Evolutionary conservation across 2,113 vertebrate genomes (phyloP), one percentile per base, ranked within the genome.

Genomic region (Etheostoma spectabile): DNA sequence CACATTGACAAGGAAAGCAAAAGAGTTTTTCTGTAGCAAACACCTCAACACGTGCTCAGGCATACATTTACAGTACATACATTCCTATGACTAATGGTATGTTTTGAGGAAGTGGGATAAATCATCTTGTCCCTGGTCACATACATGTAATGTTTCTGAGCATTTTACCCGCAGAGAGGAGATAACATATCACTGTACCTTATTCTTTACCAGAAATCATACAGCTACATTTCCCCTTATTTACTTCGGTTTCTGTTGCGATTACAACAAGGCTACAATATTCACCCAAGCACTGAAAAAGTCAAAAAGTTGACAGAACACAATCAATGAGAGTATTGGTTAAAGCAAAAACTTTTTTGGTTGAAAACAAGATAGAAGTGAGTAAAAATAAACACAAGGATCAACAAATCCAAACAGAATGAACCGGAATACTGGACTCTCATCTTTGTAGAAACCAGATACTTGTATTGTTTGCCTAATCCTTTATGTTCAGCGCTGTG

Each of bases 161-260:
- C 59, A 15, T 59, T 75, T 71, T 67, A 74, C 53, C 74, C 79
- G 64, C 80, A 63, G n/a, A 62, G 24, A 67, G 12, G 22, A 38
- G 21, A 80, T 19, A 57, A 55, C 52, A 19, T 52, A 53, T 66
- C 13, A 21, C n/a, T 8, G 10, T 19, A 51, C 16, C 15, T 16
- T n/a, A 16, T 22, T 33, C 24, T 57, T 89, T 91, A 85, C 86
- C 76, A 89, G 91, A 90, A 90, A 35, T 59, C 35, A 59, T 63
- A 30, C 53, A 6, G 8, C 15, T 27, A 56, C 49, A 61, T 66
- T 78, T 82, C 63, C 85, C 69, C 60, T 22, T 22, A 18, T 63
- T 80, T 33, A 14, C 42, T 57, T 22, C n/a, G 33, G 78, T 89
- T 88, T 92, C 62, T 62, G 77, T 72, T 46, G 19, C 49, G 22